Evolutionary conservation across 2,113 vertebrate genomes (phyloP), one percentile per base, ranked within the genome.

Genomic region (Barbus barbus): DNA sequence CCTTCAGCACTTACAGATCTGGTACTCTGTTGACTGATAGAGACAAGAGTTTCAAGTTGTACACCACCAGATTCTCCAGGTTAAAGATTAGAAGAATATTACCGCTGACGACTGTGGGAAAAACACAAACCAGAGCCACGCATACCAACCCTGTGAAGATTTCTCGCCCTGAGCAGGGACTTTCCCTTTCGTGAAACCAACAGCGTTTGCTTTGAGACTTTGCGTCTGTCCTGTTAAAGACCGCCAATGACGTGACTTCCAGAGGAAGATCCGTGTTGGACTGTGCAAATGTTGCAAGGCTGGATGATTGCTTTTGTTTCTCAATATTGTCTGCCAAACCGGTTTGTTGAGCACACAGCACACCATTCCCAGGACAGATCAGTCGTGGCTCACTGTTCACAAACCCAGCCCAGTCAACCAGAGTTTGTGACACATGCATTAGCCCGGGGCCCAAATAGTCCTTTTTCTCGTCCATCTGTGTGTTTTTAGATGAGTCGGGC

Each of bases 61-160:
- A 61, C 69, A 90, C 88, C 73, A 92, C 82, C 82, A 93, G 38
- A 3, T 65, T 73, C 77, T 94, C 93, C 46, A 93, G 81, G 46
- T 87, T 90, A 74, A 87, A 87, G 80, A 95, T 86, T 51, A 95
- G 87, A 13, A 92, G 51, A 67, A 93, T 84, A 77, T 94, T 94
- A 58, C 93, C 87, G 0, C 92, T 90, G n/a, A 95, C 87, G 75
- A 89, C 86, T 38, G 92, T 90, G 46, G 94, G 94, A 38, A 94
- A 91, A 24, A 88, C 58, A 28, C 91, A 92, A 38, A 93, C 80
- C 48, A 87, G 86, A 61, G 92, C 73, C 74, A 86, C 84, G 67
- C 87, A 88, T 81, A 92, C 51, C 1, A 89, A 86, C 65, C 89
- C 93, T 71, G 86, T 92, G 61, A 92, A 87, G 86, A 93, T n/a